Conservation (phyloP, 2,888 invertebrate genomes). For the Scaptomyza parva region DNA sequence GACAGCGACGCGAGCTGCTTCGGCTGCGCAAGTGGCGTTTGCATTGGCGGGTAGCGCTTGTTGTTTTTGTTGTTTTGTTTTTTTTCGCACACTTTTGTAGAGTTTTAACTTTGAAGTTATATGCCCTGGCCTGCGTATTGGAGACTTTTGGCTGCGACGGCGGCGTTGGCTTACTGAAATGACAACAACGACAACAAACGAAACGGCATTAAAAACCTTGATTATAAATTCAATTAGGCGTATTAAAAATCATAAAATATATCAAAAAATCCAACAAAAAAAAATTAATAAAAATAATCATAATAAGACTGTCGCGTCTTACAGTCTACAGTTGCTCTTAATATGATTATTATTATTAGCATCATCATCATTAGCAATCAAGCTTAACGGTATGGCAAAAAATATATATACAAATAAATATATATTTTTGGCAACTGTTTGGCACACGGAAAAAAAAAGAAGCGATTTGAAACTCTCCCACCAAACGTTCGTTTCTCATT, state of each 20-base stretch:
- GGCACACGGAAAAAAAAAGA: slow-evolving; percentile 23
- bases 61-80: no score
- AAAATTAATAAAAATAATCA: slow-evolving; percentile 16
- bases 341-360: slow-evolving; percentile 39
- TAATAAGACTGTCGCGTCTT: slow-evolving; percentile 42
- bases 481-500: slow-evolving; percentile 44
- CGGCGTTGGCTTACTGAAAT: slow-evolving; percentile 61
- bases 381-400: slow-evolving; percentile 47
- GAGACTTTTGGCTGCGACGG: slow-evolving; percentile 21
- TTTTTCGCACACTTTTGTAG: slow-evolving; percentile 63
- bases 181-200: slow-evolving; percentile 53
- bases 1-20: slow-evolving; percentile 67
- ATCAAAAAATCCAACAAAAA: slow-evolving; percentile 8
- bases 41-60: slow-evolving; percentile 51
- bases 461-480: slow-evolving; percentile 41
- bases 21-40: slow-evolving; percentile 76
- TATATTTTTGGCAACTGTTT: slow-evolving; percentile 41
- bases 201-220: slow-evolving; percentile 73
- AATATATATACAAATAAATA: background rate
- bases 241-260: slow-evolving; percentile 11
- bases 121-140: slow-evolving; percentile 50
- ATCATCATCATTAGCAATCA: slow-evolving; percentile 50
- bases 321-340: slow-evolving; percentile 39
- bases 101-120: slow-evolving; percentile 59
- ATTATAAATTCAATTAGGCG: slow-evolving; percentile 77